These are phyloP conservation scores for Haliclystus octoradiatus DNA, from an alignment of 30 jellyfish, hydroid and myxozoan genomes.

Conservation along the genomic window DNA sequence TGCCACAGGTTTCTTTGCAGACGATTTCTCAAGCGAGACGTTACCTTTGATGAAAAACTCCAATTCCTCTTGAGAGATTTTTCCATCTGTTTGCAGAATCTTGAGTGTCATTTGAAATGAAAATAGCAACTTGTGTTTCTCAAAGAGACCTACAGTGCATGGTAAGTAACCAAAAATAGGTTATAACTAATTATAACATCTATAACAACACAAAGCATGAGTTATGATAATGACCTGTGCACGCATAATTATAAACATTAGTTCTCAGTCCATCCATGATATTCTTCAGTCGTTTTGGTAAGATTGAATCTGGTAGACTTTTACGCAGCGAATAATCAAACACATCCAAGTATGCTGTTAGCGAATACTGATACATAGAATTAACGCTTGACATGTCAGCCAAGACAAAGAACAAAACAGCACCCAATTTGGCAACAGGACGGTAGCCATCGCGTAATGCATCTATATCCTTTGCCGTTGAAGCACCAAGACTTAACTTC, in stretches of 20 bases:
- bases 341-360: slow-evolving; percentile 76
- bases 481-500: slow-evolving; percentile 93
- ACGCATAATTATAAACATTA: slow-evolving; percentile 85
- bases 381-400: slow-evolving; percentile 95
- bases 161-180: neutral
- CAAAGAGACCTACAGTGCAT: slow-evolving; percentile 61
- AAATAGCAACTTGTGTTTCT: slow-evolving; percentile 85
- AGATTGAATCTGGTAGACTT: slow-evolving; percentile 89
- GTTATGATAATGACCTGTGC: too few species aligned
- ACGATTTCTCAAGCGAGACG: slow-evolving; percentile 82
- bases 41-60: slow-evolving; percentile 95
- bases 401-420: slow-evolving; percentile 82
- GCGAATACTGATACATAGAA: slow-evolving; percentile 91
- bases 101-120: slow-evolving; percentile 93
- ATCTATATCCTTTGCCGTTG: slow-evolving; percentile 91
- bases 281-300: slow-evolving; percentile 72
- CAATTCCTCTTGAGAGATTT: slow-evolving; percentile 79
- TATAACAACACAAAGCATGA: too few species aligned
- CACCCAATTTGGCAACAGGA: slow-evolving; percentile 96
- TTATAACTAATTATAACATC: neutral
- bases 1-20: slow-evolving; percentile 64
- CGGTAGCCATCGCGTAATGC: slow-evolving; percentile 94
- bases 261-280: slow-evolving; percentile 83
- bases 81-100: slow-evolving; percentile 82
- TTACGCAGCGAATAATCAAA: slow-evolving; percentile 70